A percentile compares a stretch with the other conserved stretches of the same genome.
These are phyloP conservation scores for Dreissena rostriformis DNA, from an alignment of 1,140 invertebrate species.

Conservation along the genomic window DNA sequence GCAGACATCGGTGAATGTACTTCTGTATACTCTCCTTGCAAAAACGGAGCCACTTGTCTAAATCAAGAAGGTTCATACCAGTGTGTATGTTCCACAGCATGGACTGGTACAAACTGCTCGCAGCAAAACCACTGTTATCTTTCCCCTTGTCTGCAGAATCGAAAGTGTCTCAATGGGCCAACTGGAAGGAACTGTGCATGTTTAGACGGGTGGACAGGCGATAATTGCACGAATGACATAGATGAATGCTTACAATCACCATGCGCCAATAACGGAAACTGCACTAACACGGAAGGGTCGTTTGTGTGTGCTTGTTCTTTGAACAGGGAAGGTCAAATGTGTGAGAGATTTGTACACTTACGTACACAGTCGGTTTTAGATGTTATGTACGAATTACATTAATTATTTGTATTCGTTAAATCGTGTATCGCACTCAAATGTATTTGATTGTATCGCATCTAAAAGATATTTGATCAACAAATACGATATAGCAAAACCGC, in stretches of 20 bases:
- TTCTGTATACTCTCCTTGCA: background rate
- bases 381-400: too few relatives aligned
- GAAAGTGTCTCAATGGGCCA: background rate
- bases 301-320: background rate
- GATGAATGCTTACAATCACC: conserved; percentile 11
- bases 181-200: background rate
- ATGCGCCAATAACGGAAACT: conserved; percentile 44
- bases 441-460: too few relatives aligned
- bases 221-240: background rate
- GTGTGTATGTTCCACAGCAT: background rate
- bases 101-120: background rate
- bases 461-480: too few relatives aligned
- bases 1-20: conserved; percentile 14
- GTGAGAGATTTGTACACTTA: too few relatives aligned
- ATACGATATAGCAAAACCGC: too few relatives aligned
- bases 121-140: background rate
- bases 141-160: background rate
- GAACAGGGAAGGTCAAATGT: conserved; percentile 3
- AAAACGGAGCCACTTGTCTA: background rate
- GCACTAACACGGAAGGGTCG: conserved; percentile 9
- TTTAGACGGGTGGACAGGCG: background rate
- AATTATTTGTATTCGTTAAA: too few relatives aligned
- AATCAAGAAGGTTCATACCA: background rate
- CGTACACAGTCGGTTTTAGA: too few relatives aligned
- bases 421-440: too few relatives aligned